These are phyloP conservation scores for Clarias laeviceps DNA, from an alignment of 2,797 vertebrate genomes.

Conservation along the genomic window DNA sequence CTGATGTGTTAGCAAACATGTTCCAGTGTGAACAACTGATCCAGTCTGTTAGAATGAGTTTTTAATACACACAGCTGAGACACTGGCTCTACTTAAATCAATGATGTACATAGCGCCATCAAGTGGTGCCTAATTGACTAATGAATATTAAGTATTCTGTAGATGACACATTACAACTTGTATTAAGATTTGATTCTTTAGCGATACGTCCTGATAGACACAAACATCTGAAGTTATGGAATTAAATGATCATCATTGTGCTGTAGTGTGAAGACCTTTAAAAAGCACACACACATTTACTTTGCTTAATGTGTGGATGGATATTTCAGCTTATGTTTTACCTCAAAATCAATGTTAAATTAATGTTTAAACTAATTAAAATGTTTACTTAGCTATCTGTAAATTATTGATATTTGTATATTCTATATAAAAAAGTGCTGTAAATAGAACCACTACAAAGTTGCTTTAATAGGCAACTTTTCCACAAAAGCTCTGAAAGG, in stretches of 20 bases:
- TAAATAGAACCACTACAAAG: no score
- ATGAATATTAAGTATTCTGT: background rate
- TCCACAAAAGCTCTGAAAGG: no score
- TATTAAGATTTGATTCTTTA: background rate
- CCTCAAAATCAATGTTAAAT: no score
- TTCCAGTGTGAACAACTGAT: background rate
- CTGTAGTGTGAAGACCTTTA: background rate
- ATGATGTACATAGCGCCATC: slow-evolving; percentile 2
- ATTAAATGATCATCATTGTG: background rate
- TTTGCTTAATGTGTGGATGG: background rate
- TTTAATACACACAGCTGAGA: background rate
- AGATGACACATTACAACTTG: background rate
- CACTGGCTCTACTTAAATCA: no score
- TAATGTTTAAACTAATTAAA: no score
- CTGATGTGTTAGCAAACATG: background rate
- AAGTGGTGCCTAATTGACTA: background rate
- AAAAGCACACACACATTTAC: no score
- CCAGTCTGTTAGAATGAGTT: background rate
- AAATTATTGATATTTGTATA: no score
- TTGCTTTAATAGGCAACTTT: no score
- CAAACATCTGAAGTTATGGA: background rate
- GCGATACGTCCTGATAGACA: background rate
- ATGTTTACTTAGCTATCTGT: no score
- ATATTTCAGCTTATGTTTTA: no score
- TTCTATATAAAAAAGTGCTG: no score